Conservation (phyloP, 2,888 invertebrate genomes). For the Alloscopus bannaensis region DNA sequence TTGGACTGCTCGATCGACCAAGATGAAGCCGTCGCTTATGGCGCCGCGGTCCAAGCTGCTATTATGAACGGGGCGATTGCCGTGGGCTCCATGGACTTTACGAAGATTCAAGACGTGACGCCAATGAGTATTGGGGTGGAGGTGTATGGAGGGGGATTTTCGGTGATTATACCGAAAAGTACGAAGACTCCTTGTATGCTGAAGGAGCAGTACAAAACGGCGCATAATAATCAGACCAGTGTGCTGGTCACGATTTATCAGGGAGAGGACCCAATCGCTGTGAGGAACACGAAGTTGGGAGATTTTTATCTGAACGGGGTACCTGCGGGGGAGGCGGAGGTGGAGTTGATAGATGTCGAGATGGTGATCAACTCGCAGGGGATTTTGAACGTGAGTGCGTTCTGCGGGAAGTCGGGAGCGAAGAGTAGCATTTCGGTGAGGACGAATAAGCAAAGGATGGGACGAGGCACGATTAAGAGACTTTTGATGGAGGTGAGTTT, state of each 20-base stretch:
- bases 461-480: conserved; percentile 19
- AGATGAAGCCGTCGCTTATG: conserved; percentile 89
- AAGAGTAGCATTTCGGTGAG: conserved; percentile 34
- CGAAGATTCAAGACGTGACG: conserved; percentile 59
- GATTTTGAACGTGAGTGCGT: conserved; percentile 56
- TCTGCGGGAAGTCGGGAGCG: conserved; percentile 40
- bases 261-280: conserved; percentile 52
- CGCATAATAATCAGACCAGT: conserved; percentile 60
- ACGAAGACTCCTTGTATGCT: conserved; percentile 42
- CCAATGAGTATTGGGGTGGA: conserved; percentile 63
- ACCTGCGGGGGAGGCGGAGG: conserved; percentile 52
- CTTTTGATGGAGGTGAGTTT: conserved; percentile 39
- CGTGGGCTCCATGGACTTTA: conserved; percentile 40
- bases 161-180: conserved; percentile 53
- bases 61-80: conserved; percentile 76
- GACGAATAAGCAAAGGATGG: conserved; percentile 50
- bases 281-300: conserved; percentile 45
- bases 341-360: conserved; percentile 51
- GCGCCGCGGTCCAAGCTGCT: conserved; percentile 85
- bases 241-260: conserved; percentile 56
- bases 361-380: conserved; percentile 60
- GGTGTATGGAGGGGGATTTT: conserved; percentile 47
- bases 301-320: conserved; percentile 60
- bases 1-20: conserved; percentile 86
- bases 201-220: conserved; percentile 47